phyloP scores from a whole-genome alignment of 2,797 vertebrate genomes.

The Bufotes viridis region DNA sequence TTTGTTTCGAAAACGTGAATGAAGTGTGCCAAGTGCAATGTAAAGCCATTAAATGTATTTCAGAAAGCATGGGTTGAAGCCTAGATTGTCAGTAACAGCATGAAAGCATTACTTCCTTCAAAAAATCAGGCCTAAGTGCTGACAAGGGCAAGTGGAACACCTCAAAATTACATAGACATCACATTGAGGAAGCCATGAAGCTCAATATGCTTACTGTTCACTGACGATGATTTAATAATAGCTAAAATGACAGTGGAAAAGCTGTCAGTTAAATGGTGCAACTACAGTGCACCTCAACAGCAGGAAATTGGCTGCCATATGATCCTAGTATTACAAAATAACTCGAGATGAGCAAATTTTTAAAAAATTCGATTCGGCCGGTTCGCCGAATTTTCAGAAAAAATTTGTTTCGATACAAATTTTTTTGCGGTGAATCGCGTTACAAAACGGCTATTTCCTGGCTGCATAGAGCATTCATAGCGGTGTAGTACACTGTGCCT shows the following conservation, averaged over 20 bases:
- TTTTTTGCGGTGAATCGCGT: no score
- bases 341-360: no score
- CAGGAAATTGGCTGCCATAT: background rate
- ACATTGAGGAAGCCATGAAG: background rate
- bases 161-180: constrained; percentile 1
- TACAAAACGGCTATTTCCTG: no score
- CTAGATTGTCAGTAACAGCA: background rate
- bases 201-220: background rate
- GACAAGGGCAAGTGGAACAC: constrained; percentile 14
- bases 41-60: background rate
- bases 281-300: background rate
- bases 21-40: background rate
- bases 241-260: constrained; percentile 12
- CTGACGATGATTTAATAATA: background rate
- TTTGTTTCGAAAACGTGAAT: no score
- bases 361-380: no score
- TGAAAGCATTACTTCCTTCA: background rate
- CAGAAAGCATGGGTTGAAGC: background rate
- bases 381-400: no score
- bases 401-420: no score
- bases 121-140: background rate
- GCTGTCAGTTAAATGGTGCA: background rate
- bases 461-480: no score
- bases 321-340: background rate
- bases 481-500: no score